Conservation (phyloP, 1,140 invertebrate species). For the Aphelinus atriplicis region DNA sequence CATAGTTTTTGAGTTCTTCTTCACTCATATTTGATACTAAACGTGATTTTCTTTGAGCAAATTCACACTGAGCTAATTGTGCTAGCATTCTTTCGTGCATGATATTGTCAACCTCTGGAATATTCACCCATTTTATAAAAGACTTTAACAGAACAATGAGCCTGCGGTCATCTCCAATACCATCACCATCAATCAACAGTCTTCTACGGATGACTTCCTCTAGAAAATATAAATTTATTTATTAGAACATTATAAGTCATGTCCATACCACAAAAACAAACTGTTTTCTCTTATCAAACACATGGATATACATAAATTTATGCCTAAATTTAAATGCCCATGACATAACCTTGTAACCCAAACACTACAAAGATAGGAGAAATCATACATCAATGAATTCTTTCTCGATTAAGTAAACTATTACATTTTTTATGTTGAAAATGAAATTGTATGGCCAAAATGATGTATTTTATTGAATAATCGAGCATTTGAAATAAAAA, state of each 20-base stretch:
- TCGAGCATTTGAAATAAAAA: not conserved
- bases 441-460: not conserved
- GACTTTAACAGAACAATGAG: constrained; percentile 87
- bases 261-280: too few species aligned
- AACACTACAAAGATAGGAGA: too few species aligned
- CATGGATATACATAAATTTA: too few species aligned
- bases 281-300: too few species aligned
- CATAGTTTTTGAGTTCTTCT: constrained; percentile 86
- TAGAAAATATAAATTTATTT: constrained; percentile 58
- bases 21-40: constrained; percentile 83
- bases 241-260: too few species aligned
- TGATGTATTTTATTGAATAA: too few species aligned
- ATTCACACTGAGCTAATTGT: constrained; percentile 88
- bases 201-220: constrained; percentile 93
- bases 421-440: not conserved
- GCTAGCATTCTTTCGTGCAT: constrained; percentile 82
- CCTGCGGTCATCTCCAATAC: constrained; percentile 91
- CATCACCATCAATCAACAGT: constrained; percentile 94
- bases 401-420: not conserved
- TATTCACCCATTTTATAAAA: constrained; percentile 88
- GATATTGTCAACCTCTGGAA: constrained; percentile 72
- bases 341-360: too few species aligned
- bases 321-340: too few species aligned
- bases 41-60: constrained; percentile 86
- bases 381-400: too few species aligned